Percentiles rank a stretch among this genome's conserved stretches.
These are phyloP conservation scores for Harpalus rubripes DNA, from an alignment of 2,888 invertebrate genomes.

Conservation along the genomic window DNA sequence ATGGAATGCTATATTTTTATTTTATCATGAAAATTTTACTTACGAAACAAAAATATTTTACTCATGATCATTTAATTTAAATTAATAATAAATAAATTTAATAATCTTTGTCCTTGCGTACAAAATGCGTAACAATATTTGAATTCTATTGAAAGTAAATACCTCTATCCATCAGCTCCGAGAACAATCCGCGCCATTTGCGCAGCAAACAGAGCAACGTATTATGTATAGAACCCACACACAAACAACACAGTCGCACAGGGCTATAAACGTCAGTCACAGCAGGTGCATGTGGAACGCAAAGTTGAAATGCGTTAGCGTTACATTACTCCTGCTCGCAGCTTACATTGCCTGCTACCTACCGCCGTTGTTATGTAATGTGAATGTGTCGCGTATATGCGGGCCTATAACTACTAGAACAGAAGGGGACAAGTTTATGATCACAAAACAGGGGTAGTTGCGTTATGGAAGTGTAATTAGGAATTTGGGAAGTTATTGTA, in stretches of 20 bases:
- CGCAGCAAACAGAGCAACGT: neutral
- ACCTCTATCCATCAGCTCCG: neutral
- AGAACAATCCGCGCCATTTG: neutral
- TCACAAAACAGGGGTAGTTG: too few species aligned
- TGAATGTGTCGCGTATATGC: conserved; percentile 11
- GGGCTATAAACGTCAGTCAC: conserved; percentile 37
- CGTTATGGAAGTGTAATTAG: too few species aligned
- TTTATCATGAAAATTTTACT: too few species aligned
- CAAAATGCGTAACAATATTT: neutral
- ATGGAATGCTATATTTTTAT: too few species aligned
- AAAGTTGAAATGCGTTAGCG: conserved; percentile 43
- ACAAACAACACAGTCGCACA: conserved; percentile 10
- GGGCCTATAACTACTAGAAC: conserved; percentile 13
- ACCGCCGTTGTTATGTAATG: neutral
- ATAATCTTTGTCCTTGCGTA: too few species aligned
- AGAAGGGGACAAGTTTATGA: conserved; percentile 10
- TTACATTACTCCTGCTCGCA: conserved; percentile 42
- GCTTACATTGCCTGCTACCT: neutral
- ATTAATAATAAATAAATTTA: too few species aligned
- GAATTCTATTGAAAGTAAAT: neutral
- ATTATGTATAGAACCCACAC: neutral
- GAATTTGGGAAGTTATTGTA: too few species aligned
- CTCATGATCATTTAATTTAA: too few species aligned
- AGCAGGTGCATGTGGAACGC: conserved; percentile 17
- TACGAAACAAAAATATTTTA: too few species aligned